A percentile compares a stretch with the other conserved stretches of the same genome.
These are phyloP conservation scores for Turritopsis rubra DNA, from an alignment of 30 jellyfish, hydroid and myxozoan species.

Conservation along the genomic window DNA sequence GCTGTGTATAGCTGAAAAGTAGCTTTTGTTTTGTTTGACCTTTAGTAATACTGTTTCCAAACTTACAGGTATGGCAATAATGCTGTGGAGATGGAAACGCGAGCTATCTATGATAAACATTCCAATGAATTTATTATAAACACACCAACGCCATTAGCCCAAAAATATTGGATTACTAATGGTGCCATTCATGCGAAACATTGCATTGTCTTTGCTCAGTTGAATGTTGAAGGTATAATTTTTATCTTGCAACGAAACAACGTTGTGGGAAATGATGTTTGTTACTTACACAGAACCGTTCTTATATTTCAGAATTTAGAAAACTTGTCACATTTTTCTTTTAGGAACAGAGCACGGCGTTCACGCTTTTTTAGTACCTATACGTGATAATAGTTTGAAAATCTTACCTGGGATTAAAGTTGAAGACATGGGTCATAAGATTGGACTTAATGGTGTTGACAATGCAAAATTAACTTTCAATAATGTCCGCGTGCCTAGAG, in stretches of 20 bases:
- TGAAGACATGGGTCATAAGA: conserved; percentile 91
- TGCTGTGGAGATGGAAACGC: conserved; percentile 93
- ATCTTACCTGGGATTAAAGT: conserved; percentile 85
- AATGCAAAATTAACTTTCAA: conserved; percentile 79
- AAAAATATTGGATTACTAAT: conserved; percentile 83
- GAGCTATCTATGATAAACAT: conserved; percentile 64
- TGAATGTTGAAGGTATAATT: conserved; percentile 48
- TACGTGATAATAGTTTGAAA: conserved; percentile 62
- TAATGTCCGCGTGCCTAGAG: conserved; percentile 91
- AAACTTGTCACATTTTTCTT: neutral
- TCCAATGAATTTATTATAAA: conserved; percentile 64
- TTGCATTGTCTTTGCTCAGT: conserved; percentile 86
- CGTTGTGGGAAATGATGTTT: neutral
- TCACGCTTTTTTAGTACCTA: conserved; percentile 79
- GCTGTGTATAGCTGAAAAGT: neutral
- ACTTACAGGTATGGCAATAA: conserved; percentile 61
- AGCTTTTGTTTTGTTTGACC: neutral
- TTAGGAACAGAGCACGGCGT: conserved; percentile 60
- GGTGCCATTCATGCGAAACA: conserved; percentile 88
- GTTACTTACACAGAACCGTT: no score
- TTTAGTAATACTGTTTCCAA: neutral
- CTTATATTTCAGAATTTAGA: no score
- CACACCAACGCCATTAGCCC: conserved; percentile 82
- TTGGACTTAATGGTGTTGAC: conserved; percentile 92
- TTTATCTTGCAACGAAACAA: neutral